Base-by-base conservation (phyloP, 2,797 vertebrate genomes). In the Gymnothorax javanicus region DNA sequence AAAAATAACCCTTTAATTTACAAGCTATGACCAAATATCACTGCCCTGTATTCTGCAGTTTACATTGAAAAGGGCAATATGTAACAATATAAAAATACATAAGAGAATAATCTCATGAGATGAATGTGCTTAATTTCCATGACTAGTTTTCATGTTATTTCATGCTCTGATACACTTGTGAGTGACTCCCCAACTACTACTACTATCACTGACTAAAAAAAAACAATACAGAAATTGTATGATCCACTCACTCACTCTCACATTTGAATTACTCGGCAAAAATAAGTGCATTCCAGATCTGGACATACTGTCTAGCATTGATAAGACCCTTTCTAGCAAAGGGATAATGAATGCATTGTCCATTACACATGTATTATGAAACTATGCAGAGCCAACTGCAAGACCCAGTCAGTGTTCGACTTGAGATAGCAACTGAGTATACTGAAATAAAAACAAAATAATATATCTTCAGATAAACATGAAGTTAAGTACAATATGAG, bases 391-490 rank as follows among this genome's bases (percentile, higher is more conserved):
- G 33, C 56, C 83, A 87, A 82, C 69, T 87, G 82, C 57, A 64
- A 62, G 71, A 87, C 58, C 83, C n/a, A 64, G 82, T 87, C 86
- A 87, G 86, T 87, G 86, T 87, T 87, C 77, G 86, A 87, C 81
- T 87, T 43, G 60, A 82, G 85, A 64, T 64, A 67, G 25, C 20
- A 87, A 83, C 62, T 43, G 27, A 71, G 64, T 87, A 83, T 9
- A 81, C 56, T 83, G 79, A 54, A 57, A 81, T 27, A 57, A 50
- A 86, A 86, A 83, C 82, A 64, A 83, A 54, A 58, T 23, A 69
- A 56, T 69, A 64, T 60, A 50, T 57, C n/a, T 60, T 62, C 69
- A 56, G 82, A 52, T 9, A 77, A 33, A 59, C 43, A 79, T 85
- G 83, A 64, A 57, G 60, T 71, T 62, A 54, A 56, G 77, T 8